Evolutionary conservation across 2,888 invertebrate genomes (phyloP), one percentile per base, ranked within the genome.

Genomic region (Cryptus armator): DNA sequence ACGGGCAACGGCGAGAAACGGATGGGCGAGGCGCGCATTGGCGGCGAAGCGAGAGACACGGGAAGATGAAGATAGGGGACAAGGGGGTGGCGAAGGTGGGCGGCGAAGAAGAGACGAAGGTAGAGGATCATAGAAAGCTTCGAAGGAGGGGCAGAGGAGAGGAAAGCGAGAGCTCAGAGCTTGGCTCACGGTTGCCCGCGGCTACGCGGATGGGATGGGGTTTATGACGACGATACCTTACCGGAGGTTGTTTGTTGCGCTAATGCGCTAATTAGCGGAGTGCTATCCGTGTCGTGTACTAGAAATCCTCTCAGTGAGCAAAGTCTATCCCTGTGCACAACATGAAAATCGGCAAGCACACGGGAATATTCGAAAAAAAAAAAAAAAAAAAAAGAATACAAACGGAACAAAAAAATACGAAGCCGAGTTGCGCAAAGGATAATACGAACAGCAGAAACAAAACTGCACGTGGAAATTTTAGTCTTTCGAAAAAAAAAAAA

Each of bases 191-290:
- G 59, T 32, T 59, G 59, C 59, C 29, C 29, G 59, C 24, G 59
- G 59, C 29, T 32, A 32, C 59, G 59, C 32, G 59, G n/a, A 14
- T 32, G 59, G 59, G 59, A 12, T 7, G 29, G 59, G 59, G 59
- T 24, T 59, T 59, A 59, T 59, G 46, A 62, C 70, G 77, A 48
- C 37, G 74, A 71, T 59, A 59, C 59, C 59, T 59, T 59, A 29
- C 24, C 29, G 29, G 85, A 89, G 91, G 89, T 92, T 92, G 93
- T 92, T 93, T 92, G 92, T 92, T 92, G 91, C 92, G 89, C 91
- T 92, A 92, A 93, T 93, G 91, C 90, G 59, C 92, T 93, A 93
- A 93, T 93, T 93, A 93, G 93, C 91, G 88, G 89, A 92, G 91
- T 91, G 92, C 89, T 91, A 92, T 92, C 48, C 90, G 90, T 90